A percentile compares a stretch with the other conserved stretches of the same genome.
phyloP scores from a whole-genome alignment of 1,140 invertebrate genomes.

The Asobara japonica region DNA sequence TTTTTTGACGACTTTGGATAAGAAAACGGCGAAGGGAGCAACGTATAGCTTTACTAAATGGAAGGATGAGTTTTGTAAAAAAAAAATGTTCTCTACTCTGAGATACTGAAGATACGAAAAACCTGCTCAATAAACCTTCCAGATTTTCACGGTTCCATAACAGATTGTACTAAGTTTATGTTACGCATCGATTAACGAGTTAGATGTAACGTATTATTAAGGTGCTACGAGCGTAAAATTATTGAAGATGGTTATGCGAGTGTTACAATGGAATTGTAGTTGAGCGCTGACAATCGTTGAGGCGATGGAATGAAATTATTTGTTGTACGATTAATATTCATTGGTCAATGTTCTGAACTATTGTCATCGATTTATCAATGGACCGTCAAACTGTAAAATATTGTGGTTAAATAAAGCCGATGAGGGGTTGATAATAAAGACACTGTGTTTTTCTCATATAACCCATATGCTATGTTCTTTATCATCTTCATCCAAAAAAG shows the following conservation, averaged over 20 bases:
- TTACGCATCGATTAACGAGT: not conserved
- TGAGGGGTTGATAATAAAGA: not conserved
- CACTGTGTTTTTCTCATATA: not conserved
- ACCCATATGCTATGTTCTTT: not conserved
- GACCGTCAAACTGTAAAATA: constrained; percentile 1
- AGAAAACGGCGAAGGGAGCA: too few relatives aligned
- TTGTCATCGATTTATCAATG: not conserved
- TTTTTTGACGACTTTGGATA: too few relatives aligned
- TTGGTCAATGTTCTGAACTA: not conserved
- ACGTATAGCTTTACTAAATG: too few relatives aligned
- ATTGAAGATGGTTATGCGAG: not conserved
- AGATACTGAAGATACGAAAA: too few relatives aligned
- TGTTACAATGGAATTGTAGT: not conserved
- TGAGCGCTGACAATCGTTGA: not conserved
- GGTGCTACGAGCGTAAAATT: constrained; percentile 23
- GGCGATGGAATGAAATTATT: not conserved
- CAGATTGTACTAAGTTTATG: not conserved
- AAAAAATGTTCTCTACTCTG: too few relatives aligned
- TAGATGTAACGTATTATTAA: constrained; percentile 5
- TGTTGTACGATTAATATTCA: not conserved
- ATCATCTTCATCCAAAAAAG: too few relatives aligned
- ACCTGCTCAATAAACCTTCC: not conserved
- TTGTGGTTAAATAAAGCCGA: constrained; percentile 1
- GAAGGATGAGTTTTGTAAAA: too few relatives aligned
- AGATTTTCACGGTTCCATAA: not conserved